phyloP scores from a whole-genome alignment of 1,140 invertebrate genomes.

The Ptiloglossa arizonensis region DNA sequence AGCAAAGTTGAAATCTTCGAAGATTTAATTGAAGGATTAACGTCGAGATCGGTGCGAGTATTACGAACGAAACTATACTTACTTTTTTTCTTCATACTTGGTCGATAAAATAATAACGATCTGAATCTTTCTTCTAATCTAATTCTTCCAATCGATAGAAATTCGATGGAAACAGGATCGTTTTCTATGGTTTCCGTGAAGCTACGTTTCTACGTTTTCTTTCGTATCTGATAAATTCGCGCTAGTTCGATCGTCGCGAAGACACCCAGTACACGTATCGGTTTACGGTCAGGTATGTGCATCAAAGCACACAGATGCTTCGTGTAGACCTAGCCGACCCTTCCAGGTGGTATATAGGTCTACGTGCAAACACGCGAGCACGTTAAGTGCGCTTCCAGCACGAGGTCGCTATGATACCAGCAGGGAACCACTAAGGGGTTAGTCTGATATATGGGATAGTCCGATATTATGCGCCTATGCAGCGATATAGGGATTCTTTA shows the following conservation, averaged over 20 bases:
- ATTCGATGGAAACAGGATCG: too few relatives aligned
- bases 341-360: constrained; percentile 54
- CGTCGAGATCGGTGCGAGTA: too few relatives aligned
- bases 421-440: constrained; percentile 63
- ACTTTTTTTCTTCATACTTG: too few relatives aligned
- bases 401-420: constrained; percentile 40
- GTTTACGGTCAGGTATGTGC: constrained; percentile 42
- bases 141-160: too few relatives aligned
- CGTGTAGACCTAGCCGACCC: constrained; percentile 22
- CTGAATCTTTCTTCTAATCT: too few relatives aligned
- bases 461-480: constrained; percentile 69
- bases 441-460: constrained; percentile 69
- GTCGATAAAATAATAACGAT: too few relatives aligned
- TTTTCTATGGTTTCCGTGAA: too few relatives aligned
- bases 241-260: background rate
- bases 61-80: too few relatives aligned
- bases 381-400: constrained; percentile 48
- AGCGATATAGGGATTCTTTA: constrained; percentile 67
- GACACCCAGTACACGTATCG: constrained; percentile 9
- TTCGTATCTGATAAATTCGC: too few relatives aligned
- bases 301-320: constrained; percentile 32
- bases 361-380: constrained; percentile 51
- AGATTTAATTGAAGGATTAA: background rate
- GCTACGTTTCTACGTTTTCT: background rate
- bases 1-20: background rate